These are phyloP conservation scores for Eciton burchellii DNA, from an alignment of 1,140 invertebrate species.

Conservation along the genomic window DNA sequence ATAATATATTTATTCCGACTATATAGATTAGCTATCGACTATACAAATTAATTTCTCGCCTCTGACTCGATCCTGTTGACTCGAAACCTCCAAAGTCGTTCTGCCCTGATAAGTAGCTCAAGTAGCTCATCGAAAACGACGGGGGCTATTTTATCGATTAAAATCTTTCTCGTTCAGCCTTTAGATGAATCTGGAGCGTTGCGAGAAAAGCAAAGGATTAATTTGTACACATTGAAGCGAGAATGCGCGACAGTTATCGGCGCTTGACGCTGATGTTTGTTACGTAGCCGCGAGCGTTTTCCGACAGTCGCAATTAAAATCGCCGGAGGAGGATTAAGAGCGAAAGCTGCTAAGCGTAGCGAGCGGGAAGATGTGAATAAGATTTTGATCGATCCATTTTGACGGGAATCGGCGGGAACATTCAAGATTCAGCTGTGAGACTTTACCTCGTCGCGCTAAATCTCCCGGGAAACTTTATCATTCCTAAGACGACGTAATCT, in stretches of 20 bases:
- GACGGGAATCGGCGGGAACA: conserved; percentile 28
- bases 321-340: conserved; percentile 25
- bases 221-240: too few relatives aligned
- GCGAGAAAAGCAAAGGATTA: too few relatives aligned
- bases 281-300: neutral
- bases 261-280: neutral
- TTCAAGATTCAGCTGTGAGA: conserved; percentile 42
- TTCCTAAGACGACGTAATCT: conserved; percentile 57
- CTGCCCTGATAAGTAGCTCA: too few relatives aligned
- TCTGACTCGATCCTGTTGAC: too few relatives aligned
- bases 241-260: conserved; percentile 7
- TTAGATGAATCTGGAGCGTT: too few relatives aligned
- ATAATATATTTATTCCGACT: too few relatives aligned
- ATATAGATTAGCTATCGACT: too few relatives aligned
- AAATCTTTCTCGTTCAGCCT: too few relatives aligned
- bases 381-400: conserved; percentile 61
- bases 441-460: conserved; percentile 55
- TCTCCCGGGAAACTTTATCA: conserved; percentile 59
- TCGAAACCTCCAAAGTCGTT: too few relatives aligned
- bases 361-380: conserved; percentile 47
- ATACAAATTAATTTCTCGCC: too few relatives aligned
- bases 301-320: conserved; percentile 44
- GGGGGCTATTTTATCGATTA: too few relatives aligned
- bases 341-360: conserved; percentile 11
- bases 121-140: too few relatives aligned